phyloP scores from a whole-genome alignment of 2,113 vertebrate genomes.

The Microtus oregoni region DNA sequence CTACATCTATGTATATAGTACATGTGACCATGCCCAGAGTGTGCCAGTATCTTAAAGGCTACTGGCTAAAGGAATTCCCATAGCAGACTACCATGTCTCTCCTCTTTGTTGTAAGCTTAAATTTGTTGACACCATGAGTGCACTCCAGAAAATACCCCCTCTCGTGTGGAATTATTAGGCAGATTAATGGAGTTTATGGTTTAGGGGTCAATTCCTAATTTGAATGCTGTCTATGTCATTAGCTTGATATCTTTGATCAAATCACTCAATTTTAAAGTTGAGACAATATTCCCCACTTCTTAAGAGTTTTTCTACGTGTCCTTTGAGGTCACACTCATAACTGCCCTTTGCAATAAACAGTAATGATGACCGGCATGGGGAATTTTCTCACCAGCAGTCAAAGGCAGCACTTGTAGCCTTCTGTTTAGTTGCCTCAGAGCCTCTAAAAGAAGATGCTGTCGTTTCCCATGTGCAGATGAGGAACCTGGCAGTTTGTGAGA shows the following conservation, averaged over 20 bases:
- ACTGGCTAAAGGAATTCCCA: too few relatives aligned
- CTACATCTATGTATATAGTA: too few relatives aligned
- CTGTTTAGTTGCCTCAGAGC: background rate
- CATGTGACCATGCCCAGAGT: too few relatives aligned
- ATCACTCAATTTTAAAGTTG: background rate
- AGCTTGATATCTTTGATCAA: background rate
- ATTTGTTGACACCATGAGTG: background rate
- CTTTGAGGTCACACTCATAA: background rate
- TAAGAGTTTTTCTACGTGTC: background rate
- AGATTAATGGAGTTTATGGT: background rate
- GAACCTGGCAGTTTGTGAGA: background rate
- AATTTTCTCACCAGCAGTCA: background rate
- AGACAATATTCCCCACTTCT: background rate
- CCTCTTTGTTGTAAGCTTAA: background rate
- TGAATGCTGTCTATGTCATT: background rate
- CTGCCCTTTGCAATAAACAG: background rate
- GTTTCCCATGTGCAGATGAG: background rate
- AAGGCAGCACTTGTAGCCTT: background rate
- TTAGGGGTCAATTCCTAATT: background rate
- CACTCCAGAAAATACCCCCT: background rate
- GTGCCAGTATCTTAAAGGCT: too few relatives aligned
- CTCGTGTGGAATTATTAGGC: background rate
- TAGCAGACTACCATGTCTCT: background rate
- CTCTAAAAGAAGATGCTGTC: rapidly evolving
- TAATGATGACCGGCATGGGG: background rate